Conservation (phyloP, 2,797 vertebrate species). For the Coluber constrictor region DNA sequence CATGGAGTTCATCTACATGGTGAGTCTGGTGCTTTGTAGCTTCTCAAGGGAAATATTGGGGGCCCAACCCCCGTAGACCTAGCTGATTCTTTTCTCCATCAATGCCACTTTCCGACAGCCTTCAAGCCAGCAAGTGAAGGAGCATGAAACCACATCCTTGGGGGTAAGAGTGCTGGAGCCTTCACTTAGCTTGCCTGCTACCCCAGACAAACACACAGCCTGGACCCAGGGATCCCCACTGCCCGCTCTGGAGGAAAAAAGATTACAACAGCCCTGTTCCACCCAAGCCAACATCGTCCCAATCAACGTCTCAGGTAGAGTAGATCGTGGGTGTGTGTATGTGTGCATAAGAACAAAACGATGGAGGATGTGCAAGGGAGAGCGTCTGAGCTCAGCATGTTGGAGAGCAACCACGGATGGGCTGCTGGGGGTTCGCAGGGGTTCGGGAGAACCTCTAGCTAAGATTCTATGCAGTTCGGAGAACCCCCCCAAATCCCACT, state of each 20-base stretch:
- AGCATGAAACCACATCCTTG: conserved; percentile 78
- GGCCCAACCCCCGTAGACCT: background rate
- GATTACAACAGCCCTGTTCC: conserved; percentile 80
- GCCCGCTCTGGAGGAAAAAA: conserved; percentile 85
- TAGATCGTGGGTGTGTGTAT: background rate
- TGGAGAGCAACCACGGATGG: background rate
- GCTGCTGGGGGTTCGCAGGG: too few relatives aligned
- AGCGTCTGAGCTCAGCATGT: background rate
- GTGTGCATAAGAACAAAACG: background rate
- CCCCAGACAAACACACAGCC: conserved; percentile 75
- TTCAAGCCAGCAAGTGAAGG: conserved; percentile 77
- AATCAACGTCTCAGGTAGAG: conserved; percentile 86
- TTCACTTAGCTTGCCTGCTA: conserved; percentile 77
- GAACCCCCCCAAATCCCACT: too few relatives aligned
- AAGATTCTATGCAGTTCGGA: too few relatives aligned
- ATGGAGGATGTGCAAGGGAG: background rate
- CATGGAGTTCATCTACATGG: conserved; percentile 91
- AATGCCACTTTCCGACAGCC: conserved; percentile 70
- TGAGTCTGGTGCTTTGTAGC: conserved; percentile 67
- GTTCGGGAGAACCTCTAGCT: too few relatives aligned
- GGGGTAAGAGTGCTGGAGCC: conserved; percentile 66
- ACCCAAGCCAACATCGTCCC: conserved; percentile 80
- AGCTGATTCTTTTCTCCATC: background rate
- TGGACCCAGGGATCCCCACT: conserved; percentile 79
- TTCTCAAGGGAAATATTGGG: background rate